A percentile compares a stretch with the other conserved stretches of the same genome.
These are phyloP conservation scores for Apteryx mantelli DNA, from an alignment of 2,113 vertebrate genomes.

Conservation along the genomic window DNA sequence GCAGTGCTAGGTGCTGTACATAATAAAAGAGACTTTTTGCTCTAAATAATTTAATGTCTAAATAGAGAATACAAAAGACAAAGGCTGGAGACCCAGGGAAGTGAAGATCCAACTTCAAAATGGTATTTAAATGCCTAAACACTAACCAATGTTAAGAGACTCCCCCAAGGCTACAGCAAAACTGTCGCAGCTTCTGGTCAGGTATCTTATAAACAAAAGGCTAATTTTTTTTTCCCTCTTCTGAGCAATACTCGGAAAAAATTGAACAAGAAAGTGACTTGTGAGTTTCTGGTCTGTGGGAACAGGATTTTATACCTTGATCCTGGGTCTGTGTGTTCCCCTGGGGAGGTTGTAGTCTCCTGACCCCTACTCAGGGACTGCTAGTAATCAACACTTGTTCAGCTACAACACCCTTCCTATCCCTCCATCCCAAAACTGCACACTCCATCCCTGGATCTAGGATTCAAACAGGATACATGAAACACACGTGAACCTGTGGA, in stretches of 20 bases:
- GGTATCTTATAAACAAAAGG: constrained; percentile 7
- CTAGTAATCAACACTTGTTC: background rate
- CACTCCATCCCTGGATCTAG: background rate
- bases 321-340: background rate
- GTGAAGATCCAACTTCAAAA: background rate
- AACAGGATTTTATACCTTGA: background rate
- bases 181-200: constrained; percentile 12
- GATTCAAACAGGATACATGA: background rate
- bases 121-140: background rate
- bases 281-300: background rate
- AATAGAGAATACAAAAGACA: background rate
- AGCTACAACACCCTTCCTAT: background rate
- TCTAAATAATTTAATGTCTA: background rate
- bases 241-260: constrained; percentile 28
- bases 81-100: background rate
- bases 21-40: constrained; percentile 13
- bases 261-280: background rate
- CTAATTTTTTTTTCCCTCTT: background rate
- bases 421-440: background rate
- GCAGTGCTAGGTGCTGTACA: background rate
- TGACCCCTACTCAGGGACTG: background rate
- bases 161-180: background rate
- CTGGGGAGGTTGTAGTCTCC: background rate
- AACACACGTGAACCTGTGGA: no score
- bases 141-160: background rate